Base-by-base conservation (phyloP, 2,888 invertebrate species). In the Lithophane ornitopus region DNA sequence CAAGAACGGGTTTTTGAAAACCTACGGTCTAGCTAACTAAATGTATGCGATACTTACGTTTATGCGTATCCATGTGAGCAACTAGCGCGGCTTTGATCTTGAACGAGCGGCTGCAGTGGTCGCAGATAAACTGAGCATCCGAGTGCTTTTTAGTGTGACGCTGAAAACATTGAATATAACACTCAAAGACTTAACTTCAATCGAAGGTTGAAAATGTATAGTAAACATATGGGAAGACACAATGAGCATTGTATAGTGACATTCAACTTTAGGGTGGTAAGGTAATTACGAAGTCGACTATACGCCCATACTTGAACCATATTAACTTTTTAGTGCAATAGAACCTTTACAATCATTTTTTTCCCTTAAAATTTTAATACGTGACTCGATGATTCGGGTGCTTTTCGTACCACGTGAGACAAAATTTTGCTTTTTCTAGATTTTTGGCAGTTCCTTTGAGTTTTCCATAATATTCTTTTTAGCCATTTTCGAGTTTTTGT, bases 41-140 rank as follows among this genome's bases (percentile, higher is more conserved):
- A 14, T 2, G 2, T 56, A 28, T 28, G 56, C 8, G 7, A 28
- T 58, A 34, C 56, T 91, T 80, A 96, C 96, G 91, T 79, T 87
- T 78, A 78, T 96, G 96, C 2, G 94, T 94, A 81, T 94, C 89
- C 87, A 96, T 85, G 68, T 96, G 96, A 1, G 91, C 85, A 0
- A 91, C 89, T 41, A 96, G 89, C 2, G 93, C 88, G 0, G 91
- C 85, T 81, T 93, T 95, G 7, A 89, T 67, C 65, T 92, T 93
- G 91, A 95, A 95, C 46, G 88, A 56, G 26, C 93, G 91, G 8
- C 82, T 84, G 89, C 96, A 96, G 82, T 92, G 86, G 80, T 95
- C 95, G 75, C 96, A 96, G 1, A 92, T 90, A 82, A 83, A 95
- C 84, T 88, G 70, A 0, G 78, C 75, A 39, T 89, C 88, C 1